These are phyloP conservation scores for Hyppa rectilinea DNA, from an alignment of 2,888 invertebrate species.

Conservation along the genomic window DNA sequence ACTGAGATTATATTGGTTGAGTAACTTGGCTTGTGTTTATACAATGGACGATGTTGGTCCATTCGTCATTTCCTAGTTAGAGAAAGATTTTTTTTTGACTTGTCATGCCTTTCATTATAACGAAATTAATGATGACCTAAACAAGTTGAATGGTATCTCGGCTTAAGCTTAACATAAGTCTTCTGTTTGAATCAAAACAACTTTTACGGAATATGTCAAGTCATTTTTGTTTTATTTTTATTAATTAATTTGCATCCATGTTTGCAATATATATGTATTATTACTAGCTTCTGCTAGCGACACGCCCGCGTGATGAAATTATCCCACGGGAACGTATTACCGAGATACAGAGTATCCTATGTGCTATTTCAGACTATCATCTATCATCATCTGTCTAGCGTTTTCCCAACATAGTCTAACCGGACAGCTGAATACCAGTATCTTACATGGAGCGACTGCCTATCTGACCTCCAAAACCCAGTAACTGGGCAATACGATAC, in stretches of 20 bases:
- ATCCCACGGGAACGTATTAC: too few species aligned
- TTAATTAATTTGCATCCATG: too few species aligned
- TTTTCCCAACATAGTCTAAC: too few species aligned
- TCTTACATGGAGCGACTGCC: too few species aligned
- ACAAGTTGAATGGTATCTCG: not conserved
- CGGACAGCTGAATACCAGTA: too few species aligned
- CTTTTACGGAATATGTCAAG: not conserved
- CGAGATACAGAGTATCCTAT: too few species aligned
- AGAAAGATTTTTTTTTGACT: slow-evolving; percentile 12
- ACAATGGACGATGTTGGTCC: slow-evolving; percentile 35
- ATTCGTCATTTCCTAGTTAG: slow-evolving; percentile 26
- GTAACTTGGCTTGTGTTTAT: slow-evolving; percentile 32
- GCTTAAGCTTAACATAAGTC: not conserved
- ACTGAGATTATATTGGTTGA: slow-evolving; percentile 49
- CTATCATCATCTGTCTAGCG: too few species aligned
- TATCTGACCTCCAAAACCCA: too few species aligned
- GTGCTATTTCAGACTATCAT: too few species aligned
- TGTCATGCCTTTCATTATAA: slow-evolving; percentile 38
- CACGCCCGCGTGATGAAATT: too few species aligned
- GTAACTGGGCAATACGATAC: too few species aligned
- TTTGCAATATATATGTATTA: not conserved
- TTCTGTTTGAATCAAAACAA: not conserved
- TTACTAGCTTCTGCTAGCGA: too few species aligned
- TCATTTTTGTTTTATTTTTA: not conserved
- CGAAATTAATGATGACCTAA: slow-evolving; percentile 23